Conservation (phyloP, 2,888 invertebrate species). For the Apamea crenata region DNA sequence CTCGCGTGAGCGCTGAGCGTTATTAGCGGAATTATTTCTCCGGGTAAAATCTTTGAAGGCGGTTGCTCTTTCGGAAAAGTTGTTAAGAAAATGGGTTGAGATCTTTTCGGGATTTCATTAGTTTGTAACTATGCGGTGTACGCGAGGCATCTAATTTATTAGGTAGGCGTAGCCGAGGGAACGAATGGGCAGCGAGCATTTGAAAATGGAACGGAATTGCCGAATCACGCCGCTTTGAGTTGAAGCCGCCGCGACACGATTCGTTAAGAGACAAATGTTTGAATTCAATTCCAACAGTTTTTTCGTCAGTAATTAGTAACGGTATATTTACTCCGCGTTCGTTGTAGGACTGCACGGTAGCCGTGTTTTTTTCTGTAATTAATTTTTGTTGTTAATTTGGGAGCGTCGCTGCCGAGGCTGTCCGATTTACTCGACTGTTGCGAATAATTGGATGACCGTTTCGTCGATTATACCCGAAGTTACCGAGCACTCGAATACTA, state of each 20-base stretch:
- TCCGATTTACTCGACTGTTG: slow-evolving; percentile 67
- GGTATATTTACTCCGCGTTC: slow-evolving; percentile 84
- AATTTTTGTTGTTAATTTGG: slow-evolving; percentile 82
- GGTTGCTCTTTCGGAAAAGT: slow-evolving; percentile 90
- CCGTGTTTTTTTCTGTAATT: slow-evolving; percentile 81
- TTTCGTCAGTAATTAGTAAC: slow-evolving; percentile 86
- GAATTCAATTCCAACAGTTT: slow-evolving; percentile 88
- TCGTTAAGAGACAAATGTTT: slow-evolving; percentile 91
- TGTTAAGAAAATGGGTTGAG: slow-evolving; percentile 90
- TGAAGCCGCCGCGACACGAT: slow-evolving; percentile 87
- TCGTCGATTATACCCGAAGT: slow-evolving; percentile 30
- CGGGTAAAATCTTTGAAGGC: slow-evolving; percentile 90
- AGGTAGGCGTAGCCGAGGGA: slow-evolving; percentile 89
- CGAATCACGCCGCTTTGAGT: slow-evolving; percentile 89
- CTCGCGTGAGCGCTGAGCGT: slow-evolving; percentile 87
- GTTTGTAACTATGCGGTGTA: slow-evolving; percentile 89
- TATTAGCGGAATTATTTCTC: slow-evolving; percentile 90
- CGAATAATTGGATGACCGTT: slow-evolving; percentile 59
- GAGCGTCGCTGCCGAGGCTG: slow-evolving; percentile 67
- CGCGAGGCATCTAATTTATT: slow-evolving; percentile 89
- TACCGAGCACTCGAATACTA: slow-evolving; percentile 54
- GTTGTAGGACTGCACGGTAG: slow-evolving; percentile 82
- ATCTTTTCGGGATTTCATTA: slow-evolving; percentile 90
- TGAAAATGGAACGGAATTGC: slow-evolving; percentile 86
- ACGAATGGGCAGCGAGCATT: slow-evolving; percentile 90